A percentile compares a stretch with the other conserved stretches of the same genome.
phyloP scores from a whole-genome alignment of 2,888 invertebrate genomes.

The Hylaea fasciaria region DNA sequence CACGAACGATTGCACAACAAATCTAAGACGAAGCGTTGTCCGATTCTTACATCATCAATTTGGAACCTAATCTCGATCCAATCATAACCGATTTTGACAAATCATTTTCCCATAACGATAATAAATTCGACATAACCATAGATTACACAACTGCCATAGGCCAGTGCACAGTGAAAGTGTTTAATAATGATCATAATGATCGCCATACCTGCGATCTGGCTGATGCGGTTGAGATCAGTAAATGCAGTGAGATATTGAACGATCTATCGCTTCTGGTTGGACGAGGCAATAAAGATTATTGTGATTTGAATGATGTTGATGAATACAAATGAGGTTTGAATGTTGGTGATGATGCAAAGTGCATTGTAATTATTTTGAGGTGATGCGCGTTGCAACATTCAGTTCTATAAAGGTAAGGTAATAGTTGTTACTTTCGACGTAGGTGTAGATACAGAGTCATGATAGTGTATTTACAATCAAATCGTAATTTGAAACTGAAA shows the following conservation, averaged over 20 bases:
- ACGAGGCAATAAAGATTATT: slow-evolving; percentile 6
- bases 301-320: slow-evolving; percentile 10
- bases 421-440: neutral
- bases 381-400: neutral
- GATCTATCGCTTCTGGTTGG: slow-evolving; percentile 3
- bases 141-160: slow-evolving; percentile 17
- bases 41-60: neutral
- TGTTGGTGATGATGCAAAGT: slow-evolving; percentile 17
- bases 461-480: too few relatives aligned
- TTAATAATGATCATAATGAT: slow-evolving; percentile 20
- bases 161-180: slow-evolving; percentile 24
- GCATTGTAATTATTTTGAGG: neutral
- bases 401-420: neutral
- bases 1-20: neutral
- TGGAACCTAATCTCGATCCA: slow-evolving; percentile 1
- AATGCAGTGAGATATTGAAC: slow-evolving; percentile 7
- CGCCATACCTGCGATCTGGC: slow-evolving; percentile 11
- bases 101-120: slow-evolving; percentile 18
- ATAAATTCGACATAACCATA: slow-evolving; percentile 22
- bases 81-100: slow-evolving; percentile 20
- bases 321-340: slow-evolving; percentile 12
- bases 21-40: neutral
- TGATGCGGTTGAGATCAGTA: slow-evolving; percentile 19
- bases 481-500: too few relatives aligned
- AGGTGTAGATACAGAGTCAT: too few relatives aligned